Evolutionary conservation across 2,113 vertebrate species (phyloP), one percentile per base, ranked within the genome.

Genomic region (Cyrtonyx montezumae): DNA sequence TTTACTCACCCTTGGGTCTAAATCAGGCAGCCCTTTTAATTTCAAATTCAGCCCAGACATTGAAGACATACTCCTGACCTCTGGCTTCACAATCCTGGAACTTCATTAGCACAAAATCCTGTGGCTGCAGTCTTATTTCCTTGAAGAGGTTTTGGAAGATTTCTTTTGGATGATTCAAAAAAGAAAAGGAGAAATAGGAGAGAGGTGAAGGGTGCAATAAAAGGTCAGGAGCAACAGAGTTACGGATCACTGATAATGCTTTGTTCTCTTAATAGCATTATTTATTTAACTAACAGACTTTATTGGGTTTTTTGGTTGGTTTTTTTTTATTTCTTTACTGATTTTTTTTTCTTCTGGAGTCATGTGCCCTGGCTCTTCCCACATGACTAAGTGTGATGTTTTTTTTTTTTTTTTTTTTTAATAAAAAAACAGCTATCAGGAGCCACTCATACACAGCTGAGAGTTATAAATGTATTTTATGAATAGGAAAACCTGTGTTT

Each of bases 111-210:
- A 87, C 55, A 25, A 79, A 91, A 55, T 91, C 53, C 73, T 80
- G 74, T 78, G 88, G 76, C 51, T 90, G 45, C n/a, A 59, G 49
- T 80, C 40, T 79, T 79, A 3, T 70, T 96, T 92, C 69, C 87
- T 96, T 88, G 36, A 68, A 89, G 84, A 91, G 53, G 34, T 82
- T 87, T 91, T 71, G 83, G 78, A 68, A 84, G 21, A 42, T 88
- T 94, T 91, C 90, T 90, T 42, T 67, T 17, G 48, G 63, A 69
- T 85, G 25, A 76, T 83, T 93, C 43, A 59, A 90, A 86, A 91
- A 83, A 66, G 43, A 61, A 71, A 75, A 73, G 56, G 34, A 77
- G 77, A 83, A 86, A 63, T 37, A 67, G 1, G 55, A 88, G 36
- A 78, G 70, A 89, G 36, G 22, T 73, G 48, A 89, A 87, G 45